Base-by-base conservation (phyloP, 2,113 vertebrate genomes). In the Regulus satrapa region DNA sequence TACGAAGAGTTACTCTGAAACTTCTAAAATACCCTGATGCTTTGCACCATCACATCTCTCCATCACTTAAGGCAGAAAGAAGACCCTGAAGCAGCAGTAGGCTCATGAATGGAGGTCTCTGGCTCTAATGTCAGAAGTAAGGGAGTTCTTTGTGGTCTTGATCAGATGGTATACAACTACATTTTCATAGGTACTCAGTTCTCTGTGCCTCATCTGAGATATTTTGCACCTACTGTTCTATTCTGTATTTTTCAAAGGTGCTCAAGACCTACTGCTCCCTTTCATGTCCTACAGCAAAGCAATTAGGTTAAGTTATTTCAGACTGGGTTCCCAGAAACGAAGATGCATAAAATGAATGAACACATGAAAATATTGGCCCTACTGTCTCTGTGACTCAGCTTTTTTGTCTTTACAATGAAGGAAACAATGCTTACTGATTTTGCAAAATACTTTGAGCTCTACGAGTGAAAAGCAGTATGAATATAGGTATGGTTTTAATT, bases 261-360 rank as follows among this genome's bases (percentile, higher is more conserved):
- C 72, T 90, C 74, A 95, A 95, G 94, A 95, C 91, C 94, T 95
- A 73, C 83, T 91, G 83, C 86, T 95, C 88, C 84, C 68, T 94
- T 96, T 96, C 81, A 96, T 93, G 81, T 89, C 89, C 89, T 73
- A 89, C 29, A 3, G 89, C 67, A 96, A 92, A 94, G 75, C 94
- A 96, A 96, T 95, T 95, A 96, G 94, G 85, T 94, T 93, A 95
- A 97, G 95, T 95, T 97, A 95, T 95, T 96, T 97, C 92, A 93
- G 92, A 94, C 82, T 74, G 74, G 36, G 61, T 96, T 96, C 93
- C 93, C 95, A 97, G 92, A 97, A 96, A 96, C 55, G 81, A 79
- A 96, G 93, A 89, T 75, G 85, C 88, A 90, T 94, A 95, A 96
- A 96, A 79, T 95, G 95, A 96, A 93, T 85, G 95, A 96, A 93